These are phyloP conservation scores for Albula goreensis DNA, from an alignment of 2,113 vertebrate genomes.

Conservation along the genomic window DNA sequence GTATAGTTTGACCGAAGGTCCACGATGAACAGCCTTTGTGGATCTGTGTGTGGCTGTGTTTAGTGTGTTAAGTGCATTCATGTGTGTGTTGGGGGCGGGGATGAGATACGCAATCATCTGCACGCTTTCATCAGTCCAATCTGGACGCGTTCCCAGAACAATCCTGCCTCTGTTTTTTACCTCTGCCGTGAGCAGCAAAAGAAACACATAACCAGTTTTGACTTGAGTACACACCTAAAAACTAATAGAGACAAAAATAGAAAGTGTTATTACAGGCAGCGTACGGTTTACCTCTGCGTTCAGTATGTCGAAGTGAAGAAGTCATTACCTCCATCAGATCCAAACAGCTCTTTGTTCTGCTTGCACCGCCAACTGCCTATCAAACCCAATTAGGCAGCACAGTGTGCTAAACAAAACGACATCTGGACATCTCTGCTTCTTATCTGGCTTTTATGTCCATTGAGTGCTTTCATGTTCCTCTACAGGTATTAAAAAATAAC, in stretches of 20 bases:
- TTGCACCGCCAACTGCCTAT: not conserved
- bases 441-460: not conserved
- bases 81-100: not conserved
- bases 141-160: not conserved
- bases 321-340: not conserved
- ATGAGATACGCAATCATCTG: too few relatives aligned
- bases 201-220: conserved; percentile 37
- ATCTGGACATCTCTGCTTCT: too few relatives aligned
- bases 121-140: conserved; percentile 49
- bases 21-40: not conserved
- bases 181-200: conserved; percentile 17
- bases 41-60: not conserved
- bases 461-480: not conserved
- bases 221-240: conserved; percentile 38
- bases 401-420: not conserved
- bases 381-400: not conserved
- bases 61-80: not conserved
- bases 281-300: not conserved
- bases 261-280: not conserved
- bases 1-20: too few relatives aligned
- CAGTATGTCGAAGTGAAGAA: not conserved
- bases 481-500: too few relatives aligned
- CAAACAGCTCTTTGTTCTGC: not conserved
- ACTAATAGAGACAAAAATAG: conserved; percentile 25
- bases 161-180: conserved; percentile 60